Evolutionary conservation across 92 coral and sea anemone genomes (phyloP).

Genomic region (Nematostella vectensis): DNA sequence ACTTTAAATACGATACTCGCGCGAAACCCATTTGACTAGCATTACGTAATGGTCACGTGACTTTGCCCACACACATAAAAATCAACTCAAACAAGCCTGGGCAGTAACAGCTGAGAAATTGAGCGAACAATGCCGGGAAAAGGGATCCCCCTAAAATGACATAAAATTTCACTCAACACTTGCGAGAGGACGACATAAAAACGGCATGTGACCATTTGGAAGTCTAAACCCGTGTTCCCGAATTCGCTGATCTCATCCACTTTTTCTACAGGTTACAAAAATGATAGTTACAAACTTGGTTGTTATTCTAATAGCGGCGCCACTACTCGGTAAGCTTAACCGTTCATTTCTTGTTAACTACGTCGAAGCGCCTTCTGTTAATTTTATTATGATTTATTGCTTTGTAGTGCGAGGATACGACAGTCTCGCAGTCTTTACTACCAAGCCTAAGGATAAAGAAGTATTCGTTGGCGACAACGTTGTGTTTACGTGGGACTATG

Average conservation of each 20-base stretch:
- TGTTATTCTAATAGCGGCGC: not conserved
- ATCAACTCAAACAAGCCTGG: constrained; percentile 32
- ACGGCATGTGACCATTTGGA: not conserved
- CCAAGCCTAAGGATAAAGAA: constrained; percentile 43
- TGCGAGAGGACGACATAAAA: not conserved
- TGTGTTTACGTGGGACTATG: constrained; percentile 47
- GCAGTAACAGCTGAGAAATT: constrained; percentile 8
- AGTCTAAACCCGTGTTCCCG: not conserved
- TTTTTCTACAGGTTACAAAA: not conserved
- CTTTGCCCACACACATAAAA: constrained; percentile 7
- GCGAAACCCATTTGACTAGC: constrained; percentile 1
- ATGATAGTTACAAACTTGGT: not conserved
- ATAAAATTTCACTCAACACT: constrained; percentile 3
- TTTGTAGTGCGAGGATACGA: not conserved
- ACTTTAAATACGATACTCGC: no score
- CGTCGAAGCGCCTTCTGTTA: not conserved
- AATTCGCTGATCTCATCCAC: not conserved
- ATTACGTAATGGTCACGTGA: constrained; percentile 28
- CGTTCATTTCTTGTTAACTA: not conserved
- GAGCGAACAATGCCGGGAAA: constrained; percentile 8
- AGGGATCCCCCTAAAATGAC: constrained; percentile 7
- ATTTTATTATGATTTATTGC: not conserved
- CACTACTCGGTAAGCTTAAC: not conserved
- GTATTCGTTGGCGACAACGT: constrained; percentile 46
- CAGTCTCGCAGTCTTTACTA: constrained; percentile 11